Evolutionary conservation across 35 echinoderm and acorn worm genomes (phyloP).

Genomic region (Patiria miniata): DNA sequence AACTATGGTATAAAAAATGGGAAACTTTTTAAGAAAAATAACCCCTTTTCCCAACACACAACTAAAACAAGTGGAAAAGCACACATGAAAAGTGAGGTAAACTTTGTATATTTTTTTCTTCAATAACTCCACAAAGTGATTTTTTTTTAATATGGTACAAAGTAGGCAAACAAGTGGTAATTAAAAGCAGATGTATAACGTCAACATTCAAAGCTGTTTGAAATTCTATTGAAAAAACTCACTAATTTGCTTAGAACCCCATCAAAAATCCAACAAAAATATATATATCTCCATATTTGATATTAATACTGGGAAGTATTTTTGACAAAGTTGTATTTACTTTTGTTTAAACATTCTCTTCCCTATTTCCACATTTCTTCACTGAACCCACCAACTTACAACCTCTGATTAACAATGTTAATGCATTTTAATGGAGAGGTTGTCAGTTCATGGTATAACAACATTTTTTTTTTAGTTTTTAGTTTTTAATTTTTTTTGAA

Average conservation of each 20-base stretch:
- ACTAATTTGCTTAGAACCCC: conserved; percentile 1
- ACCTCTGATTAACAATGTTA: too few relatives aligned
- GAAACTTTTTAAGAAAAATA: too few relatives aligned
- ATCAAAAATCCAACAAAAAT: conserved; percentile 2
- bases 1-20: too few relatives aligned
- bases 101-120: conserved; percentile 22
- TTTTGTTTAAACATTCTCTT: not conserved
- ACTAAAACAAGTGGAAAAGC: not conserved
- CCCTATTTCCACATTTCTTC: not conserved
- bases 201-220: conserved; percentile 20
- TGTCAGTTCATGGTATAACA: too few relatives aligned
- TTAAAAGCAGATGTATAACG: conserved; percentile 8
- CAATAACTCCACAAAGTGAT: conserved; percentile 33
- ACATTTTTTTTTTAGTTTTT: too few relatives aligned
- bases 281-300: conserved; percentile 34
- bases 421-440: too few relatives aligned
- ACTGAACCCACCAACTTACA: too few relatives aligned
- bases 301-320: conserved; percentile 31
- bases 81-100: not conserved
- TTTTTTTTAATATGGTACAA: conserved; percentile 20
- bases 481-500: not conserved
- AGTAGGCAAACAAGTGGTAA: conserved; percentile 27
- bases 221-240: conserved; percentile 11
- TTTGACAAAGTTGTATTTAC: conserved; percentile 11
- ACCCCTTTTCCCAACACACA: too few relatives aligned